Evolutionary conservation across 2,797 vertebrate species (phyloP).

Genomic region (Sternotherus odoratus): DNA sequence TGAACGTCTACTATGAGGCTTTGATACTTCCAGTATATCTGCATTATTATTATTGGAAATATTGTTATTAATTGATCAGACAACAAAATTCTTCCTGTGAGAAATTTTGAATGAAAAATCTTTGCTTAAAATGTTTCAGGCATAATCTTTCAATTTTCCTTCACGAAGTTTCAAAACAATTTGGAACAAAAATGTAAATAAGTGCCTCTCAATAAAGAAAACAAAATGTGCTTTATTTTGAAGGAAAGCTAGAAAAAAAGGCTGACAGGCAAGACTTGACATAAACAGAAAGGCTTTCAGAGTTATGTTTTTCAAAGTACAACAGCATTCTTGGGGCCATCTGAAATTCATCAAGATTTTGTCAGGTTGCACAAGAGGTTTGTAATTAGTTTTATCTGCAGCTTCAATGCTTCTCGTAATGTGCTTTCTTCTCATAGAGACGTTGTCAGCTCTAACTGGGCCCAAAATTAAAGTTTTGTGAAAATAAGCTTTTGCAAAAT

Average conservation of each 20-base stretch:
- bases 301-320: slow-evolving; percentile 24
- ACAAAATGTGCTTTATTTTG: slow-evolving; percentile 24
- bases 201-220: background rate
- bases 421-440: background rate
- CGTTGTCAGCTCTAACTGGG: background rate
- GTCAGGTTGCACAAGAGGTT: background rate
- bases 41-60: background rate
- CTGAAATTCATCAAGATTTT: slow-evolving; percentile 33
- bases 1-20: background rate
- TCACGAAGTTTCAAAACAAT: slow-evolving; percentile 12
- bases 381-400: background rate
- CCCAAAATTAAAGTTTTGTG: background rate
- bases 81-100: slow-evolving; percentile 4
- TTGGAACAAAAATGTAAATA: slow-evolving; percentile 25
- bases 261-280: slow-evolving; percentile 24
- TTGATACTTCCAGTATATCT: background rate
- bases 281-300: slow-evolving; percentile 16
- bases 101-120: background rate
- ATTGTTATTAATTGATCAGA: slow-evolving; percentile 6
- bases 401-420: background rate
- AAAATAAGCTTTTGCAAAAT: slow-evolving; percentile 13
- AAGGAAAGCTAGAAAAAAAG: slow-evolving; percentile 10
- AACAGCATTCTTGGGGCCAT: slow-evolving; percentile 7
- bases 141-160: background rate
- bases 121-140: slow-evolving; percentile 10